Evolutionary conservation across 23 tunicate species (phyloP).

Genomic region (Trididemnum clinides): DNA sequence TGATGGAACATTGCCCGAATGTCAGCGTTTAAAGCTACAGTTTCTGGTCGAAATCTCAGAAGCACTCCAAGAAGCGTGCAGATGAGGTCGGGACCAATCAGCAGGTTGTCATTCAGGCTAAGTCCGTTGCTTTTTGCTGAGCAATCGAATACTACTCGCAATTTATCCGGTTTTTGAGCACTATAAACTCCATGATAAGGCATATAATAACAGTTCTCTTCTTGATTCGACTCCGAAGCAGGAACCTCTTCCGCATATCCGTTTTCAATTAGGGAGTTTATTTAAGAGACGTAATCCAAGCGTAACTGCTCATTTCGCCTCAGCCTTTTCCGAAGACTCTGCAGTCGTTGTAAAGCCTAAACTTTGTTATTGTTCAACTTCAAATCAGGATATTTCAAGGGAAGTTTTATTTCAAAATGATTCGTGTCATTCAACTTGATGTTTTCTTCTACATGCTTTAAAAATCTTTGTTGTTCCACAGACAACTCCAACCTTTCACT

Average conservation of each 20-base stretch:
- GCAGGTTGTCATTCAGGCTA: background rate
- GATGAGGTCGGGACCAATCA: background rate
- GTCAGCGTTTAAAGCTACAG: background rate
- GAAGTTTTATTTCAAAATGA: too few relatives aligned
- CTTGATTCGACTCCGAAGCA: background rate
- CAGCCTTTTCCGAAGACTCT: too few relatives aligned
- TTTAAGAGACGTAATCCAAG: too few relatives aligned
- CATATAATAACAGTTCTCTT: background rate
- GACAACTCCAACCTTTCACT: too few relatives aligned
- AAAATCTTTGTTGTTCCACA: too few relatives aligned
- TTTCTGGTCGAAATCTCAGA: slow-evolving; percentile 11
- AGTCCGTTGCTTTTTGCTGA: background rate
- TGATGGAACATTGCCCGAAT: slow-evolving; percentile 36
- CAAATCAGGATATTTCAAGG: too few relatives aligned
- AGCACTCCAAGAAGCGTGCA: background rate
- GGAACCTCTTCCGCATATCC: background rate
- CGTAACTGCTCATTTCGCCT: too few relatives aligned
- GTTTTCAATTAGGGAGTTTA: background rate
- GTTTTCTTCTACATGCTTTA: too few relatives aligned
- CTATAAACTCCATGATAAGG: background rate
- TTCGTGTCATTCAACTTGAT: too few relatives aligned
- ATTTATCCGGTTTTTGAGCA: background rate
- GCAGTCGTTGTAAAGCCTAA: too few relatives aligned
- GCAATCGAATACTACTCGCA: slow-evolving; percentile 16
- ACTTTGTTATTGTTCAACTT: too few relatives aligned